Evolutionary conservation across 92 coral and sea anemone genomes (phyloP), one percentile per base, ranked within the genome.

Genomic region (Zoanthus sansibaricus): DNA sequence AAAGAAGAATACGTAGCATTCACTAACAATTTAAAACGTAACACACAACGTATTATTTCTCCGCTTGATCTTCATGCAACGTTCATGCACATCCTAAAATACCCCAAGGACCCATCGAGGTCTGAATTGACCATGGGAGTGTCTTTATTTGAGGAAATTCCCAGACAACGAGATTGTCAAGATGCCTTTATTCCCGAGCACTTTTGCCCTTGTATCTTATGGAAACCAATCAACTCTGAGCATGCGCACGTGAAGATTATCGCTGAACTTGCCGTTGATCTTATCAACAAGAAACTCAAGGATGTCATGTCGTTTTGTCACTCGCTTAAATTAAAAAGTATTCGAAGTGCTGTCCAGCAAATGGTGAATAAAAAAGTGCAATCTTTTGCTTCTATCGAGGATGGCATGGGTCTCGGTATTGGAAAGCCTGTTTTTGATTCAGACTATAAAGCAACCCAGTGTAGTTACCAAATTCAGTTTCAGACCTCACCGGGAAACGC

Each of bases 21-120:
- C n/a, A 51, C 82, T 68, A 51, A 48, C 11, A 86, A 73, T 49
- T 71, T 92, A 6, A 78, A 21, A 51, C 76, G 47, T 12, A 92
- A 89, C 45, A 89, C 90, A 10, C 83, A 86, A 3, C 90, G 94
- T 25, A 72, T 92, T 72, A 89, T 88, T 47, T 89, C 94, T 12
- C 86, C 92, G 30, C 73, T 91, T 25, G 94, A 91, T 21, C 71
- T 91, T n/a, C 91, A 91, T 73, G 94, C 94, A 4, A 91, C 94
- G 13, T 91, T 91, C 62, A 77, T 90, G 88, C 94, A 91, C 71
- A 78, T 91, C 56, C 79, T 88, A 32, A 83, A 75, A 10, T 91
- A 77, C 71, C 94, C 94, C 20, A 78, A 62, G 42, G 71, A 78
- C 78, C 92, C 92, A 5, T 77, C 92, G 44, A 73, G 52, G 30